Conservation (phyloP, 2,888 invertebrate genomes). For the Euproctis similis region DNA sequence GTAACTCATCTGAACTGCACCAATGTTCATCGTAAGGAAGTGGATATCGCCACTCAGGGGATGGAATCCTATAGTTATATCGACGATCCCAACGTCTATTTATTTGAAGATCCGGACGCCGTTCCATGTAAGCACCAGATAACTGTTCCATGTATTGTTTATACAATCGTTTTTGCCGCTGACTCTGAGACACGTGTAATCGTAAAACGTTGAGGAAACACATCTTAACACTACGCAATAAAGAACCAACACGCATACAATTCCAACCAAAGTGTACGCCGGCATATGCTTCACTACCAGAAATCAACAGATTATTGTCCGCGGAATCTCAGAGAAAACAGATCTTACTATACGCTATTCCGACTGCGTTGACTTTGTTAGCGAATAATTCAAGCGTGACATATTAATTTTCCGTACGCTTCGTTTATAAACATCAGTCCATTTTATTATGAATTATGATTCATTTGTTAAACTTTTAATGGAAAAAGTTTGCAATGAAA, state of each 20-base stretch:
- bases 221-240: constrained; percentile 51
- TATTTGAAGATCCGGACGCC: constrained; percentile 49
- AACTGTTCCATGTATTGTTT: constrained; percentile 70
- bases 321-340: constrained; percentile 54
- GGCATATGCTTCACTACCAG: constrained; percentile 48
- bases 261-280: constrained; percentile 49
- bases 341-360: constrained; percentile 41
- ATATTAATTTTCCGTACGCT: constrained; percentile 39
- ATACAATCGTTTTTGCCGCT: constrained; percentile 66
- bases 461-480: constrained; percentile 57
- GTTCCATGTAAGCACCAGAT: constrained; percentile 63
- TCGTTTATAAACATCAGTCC: no score
- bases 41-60: constrained; percentile 56
- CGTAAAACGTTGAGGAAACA: constrained; percentile 75
- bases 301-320: constrained; percentile 25
- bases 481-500: constrained; percentile 60
- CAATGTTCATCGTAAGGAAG: constrained; percentile 50
- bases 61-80: constrained; percentile 35
- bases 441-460: no score
- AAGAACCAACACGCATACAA: constrained; percentile 29
- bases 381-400: constrained; percentile 40
- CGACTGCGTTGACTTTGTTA: constrained; percentile 41
- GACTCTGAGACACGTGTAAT: constrained; percentile 70
- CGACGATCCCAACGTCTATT: constrained; percentile 47
- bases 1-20: constrained; percentile 44